Percentiles rank a stretch among this genome's conserved stretches.
These are phyloP conservation scores for Sebastiscus tertius DNA, from an alignment of 2,797 vertebrate genomes.

Conservation along the genomic window DNA sequence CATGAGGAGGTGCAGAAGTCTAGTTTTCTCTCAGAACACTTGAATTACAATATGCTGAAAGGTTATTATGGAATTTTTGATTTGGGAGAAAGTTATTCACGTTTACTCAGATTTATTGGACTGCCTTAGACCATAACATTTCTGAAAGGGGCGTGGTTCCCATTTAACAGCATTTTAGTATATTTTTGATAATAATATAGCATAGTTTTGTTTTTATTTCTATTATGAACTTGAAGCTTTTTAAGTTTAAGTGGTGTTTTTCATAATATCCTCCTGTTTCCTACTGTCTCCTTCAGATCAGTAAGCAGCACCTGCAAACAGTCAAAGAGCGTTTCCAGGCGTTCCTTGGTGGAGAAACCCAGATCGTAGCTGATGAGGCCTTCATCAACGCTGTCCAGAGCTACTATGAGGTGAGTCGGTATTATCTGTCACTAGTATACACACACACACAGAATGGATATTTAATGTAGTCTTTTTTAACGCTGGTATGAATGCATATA, in stretches of 20 bases:
- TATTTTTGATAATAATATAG: too few species aligned
- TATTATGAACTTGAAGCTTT: too few species aligned
- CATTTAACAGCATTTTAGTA: too few species aligned
- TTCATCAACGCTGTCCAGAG: slow-evolving; percentile 99
- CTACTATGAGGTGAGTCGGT: slow-evolving; percentile 91
- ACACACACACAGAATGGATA: neutral
- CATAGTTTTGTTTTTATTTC: too few species aligned
- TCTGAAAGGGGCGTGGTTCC: too few species aligned
- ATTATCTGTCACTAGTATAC: neutral
- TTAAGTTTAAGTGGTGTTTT: neutral
- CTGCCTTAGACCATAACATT: too few species aligned
- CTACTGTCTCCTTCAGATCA: slow-evolving; percentile 87
- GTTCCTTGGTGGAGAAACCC: slow-evolving; percentile 95
- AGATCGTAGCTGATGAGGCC: slow-evolving; percentile 97
- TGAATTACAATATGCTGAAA: too few species aligned
- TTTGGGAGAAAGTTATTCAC: too few species aligned
- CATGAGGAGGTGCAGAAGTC: too few species aligned
- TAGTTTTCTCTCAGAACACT: too few species aligned
- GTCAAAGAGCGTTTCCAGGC: slow-evolving; percentile 97
- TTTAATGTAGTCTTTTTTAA: neutral
- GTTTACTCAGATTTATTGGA: too few species aligned
- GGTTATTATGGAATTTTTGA: too few species aligned
- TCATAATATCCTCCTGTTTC: neutral
- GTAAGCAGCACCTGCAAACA: slow-evolving; percentile 94
- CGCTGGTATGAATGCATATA: neutral